These are phyloP conservation scores for Diorhabda sublineata DNA, from an alignment of 1,140 invertebrate species.

Conservation along the genomic window DNA sequence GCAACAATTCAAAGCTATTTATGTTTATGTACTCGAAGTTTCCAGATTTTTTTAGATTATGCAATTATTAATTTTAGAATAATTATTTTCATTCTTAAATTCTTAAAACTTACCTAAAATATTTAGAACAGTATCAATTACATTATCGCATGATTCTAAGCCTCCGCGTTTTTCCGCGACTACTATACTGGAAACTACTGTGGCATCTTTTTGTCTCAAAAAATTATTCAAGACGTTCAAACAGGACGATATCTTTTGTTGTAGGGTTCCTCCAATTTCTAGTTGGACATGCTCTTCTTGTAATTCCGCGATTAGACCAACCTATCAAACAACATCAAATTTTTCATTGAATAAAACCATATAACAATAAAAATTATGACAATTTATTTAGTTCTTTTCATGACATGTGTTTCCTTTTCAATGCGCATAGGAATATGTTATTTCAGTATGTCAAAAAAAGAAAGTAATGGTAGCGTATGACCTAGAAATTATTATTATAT, in stretches of 20 bases:
- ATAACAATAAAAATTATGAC: not conserved
- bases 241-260: slow-evolving; percentile 79
- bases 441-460: not conserved
- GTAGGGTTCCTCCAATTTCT: slow-evolving; percentile 75
- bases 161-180: slow-evolving; percentile 66
- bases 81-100: not conserved
- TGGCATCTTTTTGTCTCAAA: slow-evolving; percentile 56
- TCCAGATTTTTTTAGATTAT: too few relatives aligned
- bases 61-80: too few relatives aligned
- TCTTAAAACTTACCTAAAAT: slow-evolving; percentile 51
- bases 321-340: slow-evolving; percentile 40
- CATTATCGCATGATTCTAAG: slow-evolving; percentile 53
- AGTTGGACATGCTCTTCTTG: slow-evolving; percentile 74
- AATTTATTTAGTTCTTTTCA: not conserved
- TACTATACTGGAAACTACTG: slow-evolving; percentile 75
- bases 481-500: too few relatives aligned
- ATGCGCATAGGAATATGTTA: not conserved
- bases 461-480: too few relatives aligned
- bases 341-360: not conserved
- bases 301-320: slow-evolving; percentile 73
- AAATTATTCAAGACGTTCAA: slow-evolving; percentile 65
- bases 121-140: slow-evolving; percentile 61
- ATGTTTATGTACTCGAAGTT: too few relatives aligned
- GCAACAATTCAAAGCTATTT: too few relatives aligned
- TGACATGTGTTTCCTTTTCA: not conserved